Base-by-base conservation (phyloP, 2,888 invertebrate genomes). In the Platycheirus albimanus region DNA sequence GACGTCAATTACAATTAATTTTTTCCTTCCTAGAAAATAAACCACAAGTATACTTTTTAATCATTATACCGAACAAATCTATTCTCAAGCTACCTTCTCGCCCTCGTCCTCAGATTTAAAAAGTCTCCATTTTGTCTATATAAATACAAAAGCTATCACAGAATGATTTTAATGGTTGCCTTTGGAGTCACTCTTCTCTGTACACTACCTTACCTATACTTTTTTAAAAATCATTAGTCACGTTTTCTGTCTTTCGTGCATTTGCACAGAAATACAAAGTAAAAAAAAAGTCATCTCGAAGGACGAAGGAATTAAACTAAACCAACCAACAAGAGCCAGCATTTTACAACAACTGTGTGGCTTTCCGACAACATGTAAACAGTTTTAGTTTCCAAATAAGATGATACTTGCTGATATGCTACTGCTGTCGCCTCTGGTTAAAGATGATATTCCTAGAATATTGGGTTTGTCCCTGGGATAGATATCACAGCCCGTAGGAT, bases 211-310 rank as follows among this genome's bases (percentile, higher is more conserved):
- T 54, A 63, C 52, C 71, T 81, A 54, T 71, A 54, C 47, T 72
- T 76, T 56, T 77, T 64, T n/a, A 81, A 81, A 81, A 77, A 77
- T 81, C 81, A 81, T 81, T 81, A 77, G 81, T 77, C 81, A 81
- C 81, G 81, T 81, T 52, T 56, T 43, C 51, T 66, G 38, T 49
- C 33, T 66, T 45, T 66, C 66, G 66, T 67, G 58, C 72, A 45
- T 49, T 54, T 56, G 10, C 28, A 61, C 15, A 20, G 15, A 70
- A 45, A 43, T 67, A 36, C n/a, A 7, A 58, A 64, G 15, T 19
- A 47, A 11, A 45, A 51, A 43, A 69, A 33, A 28, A 51, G 41
- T 24, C 20, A 66, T 78, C 56, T 72, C 56, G 19, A 45, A 61
- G 45, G 61, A 61, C 75, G 47, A 75, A 75, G 58, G 75, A 67